Conservation (phyloP, 2,888 invertebrate genomes). For the Ectobius pallidus region DNA sequence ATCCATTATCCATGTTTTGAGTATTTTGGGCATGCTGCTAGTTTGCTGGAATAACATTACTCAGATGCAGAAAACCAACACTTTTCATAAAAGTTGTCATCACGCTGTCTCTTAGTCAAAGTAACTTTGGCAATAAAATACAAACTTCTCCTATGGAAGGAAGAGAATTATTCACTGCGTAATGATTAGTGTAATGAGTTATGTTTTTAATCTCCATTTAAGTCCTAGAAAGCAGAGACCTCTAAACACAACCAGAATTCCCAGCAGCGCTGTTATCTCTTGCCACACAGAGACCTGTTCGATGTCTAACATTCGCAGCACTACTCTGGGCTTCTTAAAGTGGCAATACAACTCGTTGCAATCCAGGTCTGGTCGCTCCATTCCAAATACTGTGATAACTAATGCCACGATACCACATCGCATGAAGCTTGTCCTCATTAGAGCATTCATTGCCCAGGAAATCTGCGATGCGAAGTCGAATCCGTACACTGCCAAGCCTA, state of each 20-base stretch:
- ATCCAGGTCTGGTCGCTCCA: conserved; percentile 61
- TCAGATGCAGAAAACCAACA: too few species aligned
- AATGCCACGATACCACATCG: conserved; percentile 69
- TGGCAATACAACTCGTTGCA: conserved; percentile 69
- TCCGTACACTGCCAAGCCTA: conserved; percentile 71
- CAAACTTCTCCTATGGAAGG: too few species aligned
- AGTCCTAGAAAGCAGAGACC: conserved; percentile 64
- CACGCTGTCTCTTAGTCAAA: too few species aligned
- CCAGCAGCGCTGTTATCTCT: conserved; percentile 61
- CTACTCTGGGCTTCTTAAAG: conserved; percentile 62
- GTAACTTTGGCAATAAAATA: too few species aligned
- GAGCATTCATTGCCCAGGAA: conserved; percentile 63
- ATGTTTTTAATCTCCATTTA: conserved; percentile 61
- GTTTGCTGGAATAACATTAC: too few species aligned
- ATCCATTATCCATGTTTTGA: too few species aligned
- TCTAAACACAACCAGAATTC: conserved; percentile 63
- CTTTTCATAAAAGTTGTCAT: too few species aligned
- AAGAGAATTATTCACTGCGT: too few species aligned
- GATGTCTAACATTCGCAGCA: conserved; percentile 65
- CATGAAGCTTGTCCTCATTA: conserved; percentile 71
- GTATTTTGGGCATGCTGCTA: too few species aligned
- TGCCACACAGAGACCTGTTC: conserved; percentile 63
- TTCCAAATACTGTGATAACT: conserved; percentile 68
- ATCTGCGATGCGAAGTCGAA: conserved; percentile 72
- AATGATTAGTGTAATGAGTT: too few species aligned